Evolutionary conservation across 1,140 invertebrate species (phyloP), one percentile per base, ranked within the genome.

Genomic region (Leptinotarsa defecta): DNA sequence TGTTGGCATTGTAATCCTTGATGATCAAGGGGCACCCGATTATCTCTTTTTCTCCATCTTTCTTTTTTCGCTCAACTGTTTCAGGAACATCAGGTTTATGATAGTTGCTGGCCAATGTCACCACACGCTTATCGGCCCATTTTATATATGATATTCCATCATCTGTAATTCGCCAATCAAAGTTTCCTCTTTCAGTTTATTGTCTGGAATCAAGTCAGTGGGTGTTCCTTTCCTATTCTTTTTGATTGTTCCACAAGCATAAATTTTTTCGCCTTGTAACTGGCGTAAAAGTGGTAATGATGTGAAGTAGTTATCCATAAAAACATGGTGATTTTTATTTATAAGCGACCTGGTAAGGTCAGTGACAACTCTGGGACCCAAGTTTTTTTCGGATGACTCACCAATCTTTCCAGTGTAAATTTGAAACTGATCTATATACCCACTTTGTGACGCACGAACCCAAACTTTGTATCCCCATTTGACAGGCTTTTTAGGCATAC

Each of bases 401-500:
- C 78, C 83, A 69, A 81, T 79, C 71, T 78, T 78, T 57, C 87
- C 85, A 24, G 82, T 84, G 79, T 87, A 86, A 72, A 87, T 82
- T 78, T 85, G 75, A 81, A 86, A 87, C 73, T 85, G 82, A 74
- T 83, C 83, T 73, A 86, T 84, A 77, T 86, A 87, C 61, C 85
- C 84, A 27, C 81, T 64, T 73, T 68, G 48, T 34, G 74, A 34
- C 13, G 75, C 62, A 27, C 75, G 19, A 65, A 24, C 62, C 64
- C 72, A 73, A 19, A 49, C 48, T 20, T 73, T 64, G 22, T 64
- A 73, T 27, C 84, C 86, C 78, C 86, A 79, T 81, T 88, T 87
- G 76, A 85, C 86, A 34, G 85, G 86, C 81, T 87, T 87, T 75
- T 80, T 81, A 73, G 84, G 86, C 64, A 84, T 82, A 78, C 86